A percentile compares a stretch with the other conserved stretches of the same genome.
Evolutionary conservation across 2,888 invertebrate genomes (phyloP).

Genomic region (Catocala sponsa): DNA sequence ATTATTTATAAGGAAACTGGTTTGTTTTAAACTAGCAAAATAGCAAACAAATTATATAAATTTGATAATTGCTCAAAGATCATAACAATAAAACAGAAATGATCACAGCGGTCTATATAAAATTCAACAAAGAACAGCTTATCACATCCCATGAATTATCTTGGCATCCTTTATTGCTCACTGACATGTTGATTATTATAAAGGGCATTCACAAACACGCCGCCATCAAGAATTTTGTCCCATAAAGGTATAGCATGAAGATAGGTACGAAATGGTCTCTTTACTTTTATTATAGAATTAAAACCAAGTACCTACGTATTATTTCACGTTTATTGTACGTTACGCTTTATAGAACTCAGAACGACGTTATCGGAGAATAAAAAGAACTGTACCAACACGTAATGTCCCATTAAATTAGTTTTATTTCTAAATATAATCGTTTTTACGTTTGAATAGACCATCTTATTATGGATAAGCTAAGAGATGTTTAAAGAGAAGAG

Average conservation of each 20-base stretch:
- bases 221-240: slow-evolving; percentile 5
- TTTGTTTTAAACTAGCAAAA: too few species aligned
- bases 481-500: slow-evolving; percentile 5
- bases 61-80: too few species aligned
- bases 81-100: too few species aligned
- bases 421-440: slow-evolving; percentile 29
- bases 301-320: slow-evolving; percentile 39
- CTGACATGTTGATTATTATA: slow-evolving; percentile 4
- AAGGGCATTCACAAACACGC: slow-evolving; percentile 5
- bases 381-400: slow-evolving; percentile 40
- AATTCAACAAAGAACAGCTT: too few species aligned
- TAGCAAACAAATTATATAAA: too few species aligned
- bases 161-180: too few species aligned
- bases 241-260: slow-evolving; percentile 18
- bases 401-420: slow-evolving; percentile 32
- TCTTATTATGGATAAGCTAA: background rate
- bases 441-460: background rate
- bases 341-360: slow-evolving; percentile 31
- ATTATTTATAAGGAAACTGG: too few species aligned
- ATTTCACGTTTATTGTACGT: slow-evolving; percentile 45
- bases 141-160: too few species aligned
- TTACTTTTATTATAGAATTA: slow-evolving; percentile 45
- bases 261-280: slow-evolving; percentile 27
- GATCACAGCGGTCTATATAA: too few species aligned
- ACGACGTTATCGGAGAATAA: slow-evolving; percentile 35